Base-by-base conservation (phyloP, 1,140 invertebrate genomes). In the Drosophila sturtevanti region DNA sequence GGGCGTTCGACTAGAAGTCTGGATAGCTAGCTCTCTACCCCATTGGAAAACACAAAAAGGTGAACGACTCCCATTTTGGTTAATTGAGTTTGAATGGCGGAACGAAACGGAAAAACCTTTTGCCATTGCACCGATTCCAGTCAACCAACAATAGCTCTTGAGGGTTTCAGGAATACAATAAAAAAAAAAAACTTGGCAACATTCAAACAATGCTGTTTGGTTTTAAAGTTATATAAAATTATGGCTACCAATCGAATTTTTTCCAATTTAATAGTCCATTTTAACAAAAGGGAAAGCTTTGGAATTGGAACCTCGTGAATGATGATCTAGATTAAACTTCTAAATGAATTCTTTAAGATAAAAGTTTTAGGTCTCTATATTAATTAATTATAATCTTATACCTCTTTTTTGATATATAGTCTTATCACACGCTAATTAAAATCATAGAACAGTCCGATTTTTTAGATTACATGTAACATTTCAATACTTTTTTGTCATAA, bases 41-140 rank as follows among this genome's bases (percentile, higher is more conserved):
- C 55, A 58, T 18, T n/a, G 16, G 55, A 35, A 58, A 58, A 48
- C 18, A 61, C 37, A 44, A 58, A 67, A 51, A 79, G 80, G 71
- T 82, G 79, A 84, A 82, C 79, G 66, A 80, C 81, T 86, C 81
- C 74, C 81, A 81, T 81, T 81, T 81, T 81, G 73, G 54, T 81
- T 84, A 80, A 84, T 85, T 85, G 68, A 77, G 77, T 81, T 80
- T 77, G 81, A 77, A 77, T 85, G 77, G 68, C 81, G 81, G 81
- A 84, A 84, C 81, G 77, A 67, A 77, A 68, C 68, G 55, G 51
- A 56, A 73, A 75, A 76, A 63, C 64, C 48, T 68, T 60, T 60
- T 68, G 63, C 63, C 58, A 61, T 76, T 76, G 72, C 72, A 63
- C 64, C 63, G 73, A 75, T 76, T 76, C 69, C 55, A 59, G 41